Conservation (phyloP, 2,888 invertebrate species). For the Epinotia bilunana region DNA sequence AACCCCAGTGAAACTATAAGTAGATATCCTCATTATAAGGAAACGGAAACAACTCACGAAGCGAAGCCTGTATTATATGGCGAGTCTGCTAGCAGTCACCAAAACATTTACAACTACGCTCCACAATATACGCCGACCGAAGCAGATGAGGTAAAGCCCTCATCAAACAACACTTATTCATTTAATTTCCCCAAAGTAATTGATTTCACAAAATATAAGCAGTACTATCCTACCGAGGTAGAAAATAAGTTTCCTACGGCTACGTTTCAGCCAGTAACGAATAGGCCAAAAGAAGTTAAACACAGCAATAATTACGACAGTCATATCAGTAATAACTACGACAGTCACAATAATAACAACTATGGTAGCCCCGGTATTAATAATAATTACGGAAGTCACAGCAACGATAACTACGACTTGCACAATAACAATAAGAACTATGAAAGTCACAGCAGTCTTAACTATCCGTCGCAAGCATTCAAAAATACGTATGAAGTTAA, state of each 20-base stretch:
- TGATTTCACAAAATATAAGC: conserved; percentile 72
- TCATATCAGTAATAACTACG: conserved; percentile 54
- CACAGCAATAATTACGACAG: conserved; percentile 48
- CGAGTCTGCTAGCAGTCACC: conserved; percentile 57
- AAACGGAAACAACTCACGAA: conserved; percentile 56
- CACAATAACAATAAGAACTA: conserved; percentile 41
- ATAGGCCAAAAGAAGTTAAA: conserved; percentile 28
- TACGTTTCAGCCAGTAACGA: conserved; percentile 53
- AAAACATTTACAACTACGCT: conserved; percentile 55
- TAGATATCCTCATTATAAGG: conserved; percentile 57
- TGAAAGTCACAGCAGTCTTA: conserved; percentile 56
- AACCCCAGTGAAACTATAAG: conserved; percentile 55
- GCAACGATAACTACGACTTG: conserved; percentile 23
- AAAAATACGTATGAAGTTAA: conserved; percentile 55
- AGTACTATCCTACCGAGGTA: conserved; percentile 65
- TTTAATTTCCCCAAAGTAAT: conserved; percentile 71
- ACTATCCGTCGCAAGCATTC: conserved; percentile 51
- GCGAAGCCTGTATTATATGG: conserved; percentile 55
- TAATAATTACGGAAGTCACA: conserved; percentile 10
- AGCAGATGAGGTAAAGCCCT: conserved; percentile 57
- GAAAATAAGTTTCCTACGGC: conserved; percentile 60
- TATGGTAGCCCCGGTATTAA: conserved; percentile 2
- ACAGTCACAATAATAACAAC: background rate
- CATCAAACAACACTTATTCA: conserved; percentile 52
- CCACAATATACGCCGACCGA: conserved; percentile 57